A percentile compares a stretch with the other conserved stretches of the same genome.
These are phyloP conservation scores for Catharus minimus DNA, from an alignment of 2,113 vertebrate species.

Conservation along the genomic window DNA sequence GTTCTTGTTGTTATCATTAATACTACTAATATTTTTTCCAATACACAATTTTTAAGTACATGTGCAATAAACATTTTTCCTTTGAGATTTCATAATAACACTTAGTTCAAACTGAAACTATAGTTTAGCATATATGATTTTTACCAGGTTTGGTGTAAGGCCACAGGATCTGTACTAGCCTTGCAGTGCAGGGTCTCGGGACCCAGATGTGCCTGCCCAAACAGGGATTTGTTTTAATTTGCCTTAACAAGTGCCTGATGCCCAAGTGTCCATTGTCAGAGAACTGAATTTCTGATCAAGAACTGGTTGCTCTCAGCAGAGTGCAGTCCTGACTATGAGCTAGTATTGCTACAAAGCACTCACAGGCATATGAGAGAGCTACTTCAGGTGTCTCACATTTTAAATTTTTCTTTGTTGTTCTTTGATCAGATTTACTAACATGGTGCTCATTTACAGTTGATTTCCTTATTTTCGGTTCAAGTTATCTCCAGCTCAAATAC, in stretches of 20 bases:
- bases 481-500: neutral
- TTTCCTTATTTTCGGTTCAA: neutral
- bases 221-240: neutral
- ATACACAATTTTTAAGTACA: rapidly evolving
- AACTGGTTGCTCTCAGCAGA: neutral
- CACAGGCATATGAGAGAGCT: rapidly evolving
- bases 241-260: neutral
- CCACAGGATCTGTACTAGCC: neutral
- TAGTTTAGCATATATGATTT: neutral
- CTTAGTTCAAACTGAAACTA: neutral
- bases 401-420: neutral
- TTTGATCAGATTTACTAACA: neutral
- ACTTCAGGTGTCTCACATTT: neutral
- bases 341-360: neutral
- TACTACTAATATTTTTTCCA: neutral
- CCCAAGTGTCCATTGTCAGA: neutral
- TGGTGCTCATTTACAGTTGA: neutral
- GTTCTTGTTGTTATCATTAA: neutral
- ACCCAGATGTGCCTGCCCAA: neutral
- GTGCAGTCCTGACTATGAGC: neutral
- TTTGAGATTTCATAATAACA: neutral
- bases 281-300: neutral
- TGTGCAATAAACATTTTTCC: rapidly evolving
- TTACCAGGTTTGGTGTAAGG: neutral
- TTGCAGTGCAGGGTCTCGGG: neutral